Conservation (phyloP, 2,797 vertebrate genomes). For the Trematomus bernacchii region DNA sequence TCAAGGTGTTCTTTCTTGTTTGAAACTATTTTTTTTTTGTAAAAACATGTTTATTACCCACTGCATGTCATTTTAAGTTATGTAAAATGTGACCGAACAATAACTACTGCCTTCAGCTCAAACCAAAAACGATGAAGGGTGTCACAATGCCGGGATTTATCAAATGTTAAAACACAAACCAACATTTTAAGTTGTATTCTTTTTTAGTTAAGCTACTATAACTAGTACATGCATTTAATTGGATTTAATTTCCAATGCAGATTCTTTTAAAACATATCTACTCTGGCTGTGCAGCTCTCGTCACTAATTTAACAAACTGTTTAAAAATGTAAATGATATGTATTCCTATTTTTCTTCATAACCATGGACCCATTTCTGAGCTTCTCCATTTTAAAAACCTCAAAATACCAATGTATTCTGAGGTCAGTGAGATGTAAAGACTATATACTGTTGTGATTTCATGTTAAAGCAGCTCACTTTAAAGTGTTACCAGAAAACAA, state of each 20-base stretch:
- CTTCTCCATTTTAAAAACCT: neutral
- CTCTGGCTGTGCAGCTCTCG: neutral
- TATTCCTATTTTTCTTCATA: constrained; percentile 15
- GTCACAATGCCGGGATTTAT: neutral
- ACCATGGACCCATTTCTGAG: neutral
- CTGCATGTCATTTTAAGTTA: neutral
- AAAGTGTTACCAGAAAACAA: constrained; percentile 7
- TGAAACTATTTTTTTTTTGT: neutral
- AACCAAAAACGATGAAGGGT: neutral
- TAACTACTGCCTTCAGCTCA: neutral
- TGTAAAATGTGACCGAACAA: neutral
- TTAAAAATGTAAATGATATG: constrained; percentile 41
- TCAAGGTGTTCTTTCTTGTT: neutral
- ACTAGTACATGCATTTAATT: neutral
- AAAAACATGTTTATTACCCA: neutral
- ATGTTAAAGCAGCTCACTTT: constrained; percentile 12
- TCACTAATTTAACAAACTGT: constrained; percentile 33
- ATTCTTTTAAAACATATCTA: neutral
- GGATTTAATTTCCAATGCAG: neutral
- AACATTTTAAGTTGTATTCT: neutral
- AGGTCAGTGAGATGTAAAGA: neutral
- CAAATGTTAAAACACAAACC: neutral
- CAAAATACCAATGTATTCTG: no score
- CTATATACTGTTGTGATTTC: neutral
- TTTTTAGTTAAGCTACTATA: neutral